Conservation (phyloP, 2,113 vertebrate genomes). For the Hyperopisus bebe region DNA sequence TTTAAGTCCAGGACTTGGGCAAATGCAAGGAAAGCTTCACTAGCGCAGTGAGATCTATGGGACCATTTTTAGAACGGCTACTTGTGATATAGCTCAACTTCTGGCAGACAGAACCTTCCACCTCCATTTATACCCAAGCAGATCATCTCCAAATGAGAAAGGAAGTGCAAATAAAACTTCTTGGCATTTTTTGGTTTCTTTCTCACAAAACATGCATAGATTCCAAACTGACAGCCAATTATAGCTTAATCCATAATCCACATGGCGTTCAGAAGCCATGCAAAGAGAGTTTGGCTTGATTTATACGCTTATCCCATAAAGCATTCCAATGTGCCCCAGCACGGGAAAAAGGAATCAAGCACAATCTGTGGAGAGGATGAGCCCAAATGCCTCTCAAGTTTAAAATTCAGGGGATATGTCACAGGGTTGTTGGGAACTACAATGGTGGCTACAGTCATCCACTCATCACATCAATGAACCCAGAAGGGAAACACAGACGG, state of each 20-base stretch:
- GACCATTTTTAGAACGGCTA: neutral
- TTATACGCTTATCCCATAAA: slow-evolving; percentile 2
- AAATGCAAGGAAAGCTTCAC: neutral
- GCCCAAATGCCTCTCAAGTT: neutral
- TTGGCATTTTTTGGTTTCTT: neutral
- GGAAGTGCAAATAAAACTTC: neutral
- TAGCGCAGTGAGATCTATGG: neutral
- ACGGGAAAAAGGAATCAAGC: neutral
- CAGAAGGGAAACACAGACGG: neutral
- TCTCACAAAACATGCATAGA: neutral
- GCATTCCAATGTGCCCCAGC: neutral
- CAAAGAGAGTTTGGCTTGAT: neutral
- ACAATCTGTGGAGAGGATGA: slow-evolving; percentile 12
- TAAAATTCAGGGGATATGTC: neutral
- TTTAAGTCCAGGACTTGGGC: neutral
- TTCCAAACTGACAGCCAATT: neutral
- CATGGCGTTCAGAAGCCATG: neutral
- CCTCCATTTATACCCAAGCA: neutral
- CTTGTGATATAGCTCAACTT: neutral
- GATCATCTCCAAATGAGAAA: neutral
- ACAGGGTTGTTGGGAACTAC: neutral
- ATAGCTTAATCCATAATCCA: slow-evolving; percentile 1
- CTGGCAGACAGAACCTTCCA: neutral
- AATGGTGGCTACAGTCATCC: neutral
- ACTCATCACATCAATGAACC: neutral